Conservation (phyloP, 2,113 vertebrate species). For the Meleagris gallopavo region DNA sequence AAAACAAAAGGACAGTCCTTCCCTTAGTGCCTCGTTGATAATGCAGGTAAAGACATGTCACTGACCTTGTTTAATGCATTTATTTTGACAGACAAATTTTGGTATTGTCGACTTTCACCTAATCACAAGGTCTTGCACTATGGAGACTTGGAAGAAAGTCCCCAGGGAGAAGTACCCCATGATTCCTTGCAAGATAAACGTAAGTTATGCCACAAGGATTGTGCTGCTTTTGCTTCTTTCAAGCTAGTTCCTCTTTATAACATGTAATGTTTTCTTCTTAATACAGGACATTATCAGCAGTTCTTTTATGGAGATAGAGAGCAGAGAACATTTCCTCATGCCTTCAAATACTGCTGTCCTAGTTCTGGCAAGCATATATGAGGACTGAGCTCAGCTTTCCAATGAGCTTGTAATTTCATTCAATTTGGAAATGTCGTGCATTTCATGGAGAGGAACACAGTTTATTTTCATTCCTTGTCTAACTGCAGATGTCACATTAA, state of each 20-base stretch:
- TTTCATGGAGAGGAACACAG: not conserved
- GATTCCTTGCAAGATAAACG: conserved; percentile 98
- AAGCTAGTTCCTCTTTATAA: not conserved
- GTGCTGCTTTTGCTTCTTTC: not conserved
- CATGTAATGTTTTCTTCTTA: not conserved
- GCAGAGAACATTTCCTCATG: not conserved
- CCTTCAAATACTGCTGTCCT: not conserved
- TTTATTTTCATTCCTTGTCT: conserved; percentile 11
- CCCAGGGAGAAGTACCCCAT: conserved; percentile 95
- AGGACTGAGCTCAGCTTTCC: not conserved
- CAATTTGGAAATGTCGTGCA: not conserved
- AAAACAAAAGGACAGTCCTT: not conserved
- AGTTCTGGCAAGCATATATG: not conserved
- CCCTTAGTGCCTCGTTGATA: not conserved
- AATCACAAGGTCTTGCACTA: conserved; percentile 99
- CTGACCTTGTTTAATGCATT: not conserved
- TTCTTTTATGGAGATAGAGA: not conserved
- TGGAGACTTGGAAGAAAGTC: conserved; percentile 96
- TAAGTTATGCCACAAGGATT: conserved; percentile 76
- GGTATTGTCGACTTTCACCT: conserved; percentile 97
- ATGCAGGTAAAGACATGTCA: not conserved
- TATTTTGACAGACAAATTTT: conserved; percentile 91
- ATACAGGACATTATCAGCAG: not conserved
- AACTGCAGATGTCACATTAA: not conserved
- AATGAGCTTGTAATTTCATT: not conserved